phyloP scores from a whole-genome alignment of 2,113 vertebrate species.

The Miniopterus natalensis region DNA sequence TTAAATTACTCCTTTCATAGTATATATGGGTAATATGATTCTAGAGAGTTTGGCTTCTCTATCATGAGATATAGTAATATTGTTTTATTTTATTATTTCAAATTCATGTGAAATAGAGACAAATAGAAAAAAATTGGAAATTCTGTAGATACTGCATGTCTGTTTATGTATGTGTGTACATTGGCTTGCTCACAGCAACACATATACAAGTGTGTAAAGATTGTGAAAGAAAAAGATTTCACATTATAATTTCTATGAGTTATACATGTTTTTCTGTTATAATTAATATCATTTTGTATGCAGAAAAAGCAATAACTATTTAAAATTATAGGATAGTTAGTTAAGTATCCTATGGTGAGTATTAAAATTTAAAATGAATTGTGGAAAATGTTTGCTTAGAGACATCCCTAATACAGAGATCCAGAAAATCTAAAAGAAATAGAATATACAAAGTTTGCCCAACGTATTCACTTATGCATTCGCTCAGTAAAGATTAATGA shows the following conservation, averaged over 20 bases:
- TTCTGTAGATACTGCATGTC: background rate
- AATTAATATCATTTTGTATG: background rate
- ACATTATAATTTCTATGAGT: background rate
- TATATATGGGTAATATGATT: background rate
- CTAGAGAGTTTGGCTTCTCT: background rate
- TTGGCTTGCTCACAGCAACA: background rate
- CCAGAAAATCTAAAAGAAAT: background rate
- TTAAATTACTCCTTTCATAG: background rate
- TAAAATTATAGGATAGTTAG: background rate
- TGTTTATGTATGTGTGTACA: background rate
- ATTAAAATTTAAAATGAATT: constrained; percentile 28
- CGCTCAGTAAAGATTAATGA: background rate
- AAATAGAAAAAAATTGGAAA: constrained; percentile 41
- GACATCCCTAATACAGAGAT: background rate
- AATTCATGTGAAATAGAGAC: background rate
- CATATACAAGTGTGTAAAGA: background rate
- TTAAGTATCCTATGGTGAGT: background rate
- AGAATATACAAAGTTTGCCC: background rate
- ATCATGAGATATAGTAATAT: background rate
- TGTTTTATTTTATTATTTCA: background rate
- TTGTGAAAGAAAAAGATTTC: background rate
- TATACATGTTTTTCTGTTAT: background rate
- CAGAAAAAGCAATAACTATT: background rate
- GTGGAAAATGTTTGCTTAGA: background rate
- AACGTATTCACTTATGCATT: background rate